These are phyloP conservation scores for Dione vanillae DNA, from an alignment of 2,888 invertebrate genomes.

Conservation along the genomic window DNA sequence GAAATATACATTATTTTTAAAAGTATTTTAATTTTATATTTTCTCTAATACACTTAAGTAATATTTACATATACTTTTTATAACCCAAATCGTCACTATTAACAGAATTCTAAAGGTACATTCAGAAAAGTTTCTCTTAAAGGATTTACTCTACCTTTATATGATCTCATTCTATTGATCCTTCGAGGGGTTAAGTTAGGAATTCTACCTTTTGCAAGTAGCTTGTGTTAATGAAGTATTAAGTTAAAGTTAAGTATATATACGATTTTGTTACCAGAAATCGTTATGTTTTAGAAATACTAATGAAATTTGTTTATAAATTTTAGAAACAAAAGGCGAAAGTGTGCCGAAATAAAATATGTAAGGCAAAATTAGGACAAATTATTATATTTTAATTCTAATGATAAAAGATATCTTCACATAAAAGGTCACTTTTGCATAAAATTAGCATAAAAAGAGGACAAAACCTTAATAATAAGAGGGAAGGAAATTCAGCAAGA, in stretches of 20 bases:
- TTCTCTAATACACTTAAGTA: no score
- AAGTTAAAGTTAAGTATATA: no score
- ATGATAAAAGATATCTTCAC: conserved; percentile 17
- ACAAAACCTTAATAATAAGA: conserved; percentile 45
- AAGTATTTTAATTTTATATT: no score
- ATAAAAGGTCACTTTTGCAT: conserved; percentile 33
- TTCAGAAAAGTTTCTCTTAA: conserved; percentile 5
- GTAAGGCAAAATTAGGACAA: conserved; percentile 7
- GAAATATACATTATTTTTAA: no score
- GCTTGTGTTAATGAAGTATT: conserved; percentile 6
- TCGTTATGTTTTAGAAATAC: neutral
- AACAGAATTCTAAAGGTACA: neutral
- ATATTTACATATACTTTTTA: neutral
- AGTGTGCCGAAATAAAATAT: neutral
- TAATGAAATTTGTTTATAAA: conserved; percentile 1
- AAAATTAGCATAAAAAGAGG: conserved; percentile 40
- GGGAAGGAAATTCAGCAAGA: conserved; percentile 47
- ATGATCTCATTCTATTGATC: neutral
- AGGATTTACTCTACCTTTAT: conserved; percentile 7
- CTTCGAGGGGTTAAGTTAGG: conserved; percentile 10
- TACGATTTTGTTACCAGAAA: conserved; percentile 10
- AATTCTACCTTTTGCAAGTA: conserved; percentile 18
- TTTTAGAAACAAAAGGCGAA: neutral
- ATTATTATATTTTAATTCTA: conserved; percentile 12
- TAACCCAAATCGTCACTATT: neutral